Evolutionary conservation across 2,888 invertebrate genomes (phyloP), one percentile per base, ranked within the genome.

Genomic region (Rapana venosa): DNA sequence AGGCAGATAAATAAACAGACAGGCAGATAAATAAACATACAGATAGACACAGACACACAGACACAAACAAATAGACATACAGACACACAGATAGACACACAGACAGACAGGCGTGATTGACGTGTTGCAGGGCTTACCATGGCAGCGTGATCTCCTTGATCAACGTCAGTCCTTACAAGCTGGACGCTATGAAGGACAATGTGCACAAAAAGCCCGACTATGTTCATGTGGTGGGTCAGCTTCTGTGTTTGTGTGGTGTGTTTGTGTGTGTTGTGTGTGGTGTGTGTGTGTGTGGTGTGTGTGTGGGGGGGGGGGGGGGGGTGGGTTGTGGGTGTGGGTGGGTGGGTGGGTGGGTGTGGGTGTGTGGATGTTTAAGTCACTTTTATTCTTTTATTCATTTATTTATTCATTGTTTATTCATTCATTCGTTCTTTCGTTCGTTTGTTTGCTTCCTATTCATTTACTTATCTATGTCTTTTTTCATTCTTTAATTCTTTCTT

Each of bases 101-200:
- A 30, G 8, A 77, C 77, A 77, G 30, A 77, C 32, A 32, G 30
- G 13, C n/a, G n/a, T n/a, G 6, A n/a, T 5, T 74, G 74, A 79
- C 32, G 13, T 20, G 35, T 96, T 96, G 95, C 97, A 99, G 99
- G 97, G 99, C 99, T 90, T 99, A 99, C 97, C 99, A 99, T 97
- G 99, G 99, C 92, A 99, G 99, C 96, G 97, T 99, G 96, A 98
- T 98, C 90, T 98, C 99, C 92, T 97, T 98, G 96, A 99, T 99
- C 97, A 98, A 99, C 97, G 98, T 99, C 96, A 99, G 99, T 93
- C 99, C 99, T 90, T 99, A 99, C 97, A 99, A 99, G 97, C 98
- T 99, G 97, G 98, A 98, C 96, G 97, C 98, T 95, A 98, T 98
- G 90, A 92, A 91, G 81, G 94, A 94, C 87, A 93, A 93, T 11